A percentile compares a stretch with the other conserved stretches of the same genome.
Evolutionary conservation across 23 tunicate genomes (phyloP).

Genomic region (Phallusia fumigata): DNA sequence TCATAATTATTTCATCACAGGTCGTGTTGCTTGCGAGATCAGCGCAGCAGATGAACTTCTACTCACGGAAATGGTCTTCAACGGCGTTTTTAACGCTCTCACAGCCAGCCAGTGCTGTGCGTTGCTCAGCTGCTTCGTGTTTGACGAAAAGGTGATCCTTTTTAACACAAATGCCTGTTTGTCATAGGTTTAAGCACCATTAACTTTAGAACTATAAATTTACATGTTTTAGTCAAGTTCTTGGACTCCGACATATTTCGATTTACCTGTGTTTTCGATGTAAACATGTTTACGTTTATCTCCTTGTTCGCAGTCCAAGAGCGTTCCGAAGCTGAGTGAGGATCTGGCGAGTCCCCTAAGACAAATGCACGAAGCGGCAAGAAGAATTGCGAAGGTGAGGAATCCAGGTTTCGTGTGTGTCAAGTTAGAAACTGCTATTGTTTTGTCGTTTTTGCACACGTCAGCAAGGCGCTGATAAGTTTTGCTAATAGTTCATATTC

Average conservation of each 20-base stretch:
- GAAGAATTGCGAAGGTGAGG: conserved; percentile 80
- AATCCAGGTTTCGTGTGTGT: no score
- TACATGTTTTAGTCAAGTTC: no score
- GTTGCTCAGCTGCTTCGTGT: conserved; percentile 74
- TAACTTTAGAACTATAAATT: no score
- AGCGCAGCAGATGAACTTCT: conserved; percentile 91
- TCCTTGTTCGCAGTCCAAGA: conserved; percentile 48
- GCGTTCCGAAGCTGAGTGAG: conserved; percentile 82
- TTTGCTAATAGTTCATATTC: no score
- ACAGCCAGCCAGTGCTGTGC: conserved; percentile 72
- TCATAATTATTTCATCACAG: conserved; percentile 15
- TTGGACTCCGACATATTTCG: no score
- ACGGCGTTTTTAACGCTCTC: conserved; percentile 83
- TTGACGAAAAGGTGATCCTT: conserved; percentile 82
- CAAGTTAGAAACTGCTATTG: no score
- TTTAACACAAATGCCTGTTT: no score
- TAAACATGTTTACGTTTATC: not conserved
- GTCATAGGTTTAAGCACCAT: no score
- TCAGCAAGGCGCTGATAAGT: no score
- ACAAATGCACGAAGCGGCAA: conserved; percentile 71
- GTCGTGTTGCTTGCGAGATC: conserved; percentile 95
- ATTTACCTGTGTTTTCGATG: no score
- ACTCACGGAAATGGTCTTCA: conserved; percentile 83
- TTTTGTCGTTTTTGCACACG: no score
- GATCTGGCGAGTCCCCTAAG: conserved; percentile 68